phyloP scores from a whole-genome alignment of 2,797 vertebrate genomes.

The Carcharodon carcharias region DNA sequence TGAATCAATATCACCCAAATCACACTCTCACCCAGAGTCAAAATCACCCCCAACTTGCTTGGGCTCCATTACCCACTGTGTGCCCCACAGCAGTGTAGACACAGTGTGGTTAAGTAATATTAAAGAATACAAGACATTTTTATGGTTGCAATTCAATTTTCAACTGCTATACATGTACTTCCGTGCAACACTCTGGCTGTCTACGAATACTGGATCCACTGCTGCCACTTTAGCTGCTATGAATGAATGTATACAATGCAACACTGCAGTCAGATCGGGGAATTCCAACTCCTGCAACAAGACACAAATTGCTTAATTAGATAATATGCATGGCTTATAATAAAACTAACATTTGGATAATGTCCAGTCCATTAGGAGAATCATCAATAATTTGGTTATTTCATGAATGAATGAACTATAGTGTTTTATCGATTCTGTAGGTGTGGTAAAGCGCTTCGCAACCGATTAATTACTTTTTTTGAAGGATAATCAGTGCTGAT shows the following conservation, averaged over 20 bases:
- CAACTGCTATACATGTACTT: conserved; percentile 68
- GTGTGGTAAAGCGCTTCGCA: neutral
- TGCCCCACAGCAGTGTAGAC: neutral
- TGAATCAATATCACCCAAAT: neutral
- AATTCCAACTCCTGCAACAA: conserved; percentile 80
- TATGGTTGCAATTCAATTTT: conserved; percentile 42
- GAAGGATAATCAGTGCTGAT: neutral
- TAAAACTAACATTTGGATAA: neutral
- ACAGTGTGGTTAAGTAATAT: neutral
- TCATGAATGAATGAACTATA: neutral
- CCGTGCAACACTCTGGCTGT: conserved; percentile 69
- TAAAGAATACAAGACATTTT: neutral
- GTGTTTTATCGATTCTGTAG: neutral
- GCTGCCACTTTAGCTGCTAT: conserved; percentile 89
- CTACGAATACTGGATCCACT: conserved; percentile 80
- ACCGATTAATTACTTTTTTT: neutral
- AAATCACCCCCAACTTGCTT: neutral
- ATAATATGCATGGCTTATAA: neutral
- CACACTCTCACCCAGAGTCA: neutral
- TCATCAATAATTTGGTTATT: conserved; percentile 19
- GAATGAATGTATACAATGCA: conserved; percentile 88
- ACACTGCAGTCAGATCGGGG: conserved; percentile 76
- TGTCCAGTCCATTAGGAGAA: neutral
- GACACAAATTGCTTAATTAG: neutral
- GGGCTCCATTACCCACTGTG: neutral